Percentiles rank a stretch among this genome's conserved stretches.
These are phyloP conservation scores for Murina feae DNA, from an alignment of 2,113 vertebrate species.

Conservation along the genomic window DNA sequence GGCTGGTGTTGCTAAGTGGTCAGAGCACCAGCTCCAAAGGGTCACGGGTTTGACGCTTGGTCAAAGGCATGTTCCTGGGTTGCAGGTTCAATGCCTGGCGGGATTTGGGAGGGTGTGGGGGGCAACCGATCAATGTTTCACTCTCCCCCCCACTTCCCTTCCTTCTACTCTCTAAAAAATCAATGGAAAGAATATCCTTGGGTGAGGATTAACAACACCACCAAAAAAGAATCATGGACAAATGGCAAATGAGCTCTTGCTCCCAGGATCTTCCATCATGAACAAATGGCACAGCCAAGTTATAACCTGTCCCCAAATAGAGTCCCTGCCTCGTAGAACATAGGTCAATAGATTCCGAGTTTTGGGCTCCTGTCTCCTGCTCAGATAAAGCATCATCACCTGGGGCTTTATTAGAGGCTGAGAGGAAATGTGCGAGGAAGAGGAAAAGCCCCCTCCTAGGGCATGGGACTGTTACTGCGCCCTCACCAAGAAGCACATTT, in stretches of 20 bases:
- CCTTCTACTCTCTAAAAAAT: too few relatives aligned
- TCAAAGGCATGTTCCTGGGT: too few relatives aligned
- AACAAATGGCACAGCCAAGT: not conserved
- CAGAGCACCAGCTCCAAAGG: too few relatives aligned
- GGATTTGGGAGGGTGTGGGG: too few relatives aligned
- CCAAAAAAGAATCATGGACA: not conserved
- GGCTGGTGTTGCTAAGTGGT: too few relatives aligned
- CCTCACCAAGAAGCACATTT: not conserved
- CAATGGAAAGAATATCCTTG: too few relatives aligned
- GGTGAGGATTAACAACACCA: too few relatives aligned
- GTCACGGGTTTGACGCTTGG: too few relatives aligned
- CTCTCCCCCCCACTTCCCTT: too few relatives aligned
- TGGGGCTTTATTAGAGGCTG: not conserved
- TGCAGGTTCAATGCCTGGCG: too few relatives aligned
- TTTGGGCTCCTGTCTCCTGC: not conserved
- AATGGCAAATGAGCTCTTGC: not conserved
- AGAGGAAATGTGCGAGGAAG: not conserved
- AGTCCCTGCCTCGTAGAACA: not conserved
- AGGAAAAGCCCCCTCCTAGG: not conserved
- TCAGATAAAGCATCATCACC: not conserved
- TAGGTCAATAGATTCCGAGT: not conserved
- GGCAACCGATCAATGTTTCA: too few relatives aligned
- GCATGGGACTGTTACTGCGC: accelerated
- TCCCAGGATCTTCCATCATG: not conserved
- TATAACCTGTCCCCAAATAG: not conserved